A percentile compares a stretch with the other conserved stretches of the same genome.
Conservation (phyloP, 2,797 vertebrate species). For the Phalloptychus januarius region DNA sequence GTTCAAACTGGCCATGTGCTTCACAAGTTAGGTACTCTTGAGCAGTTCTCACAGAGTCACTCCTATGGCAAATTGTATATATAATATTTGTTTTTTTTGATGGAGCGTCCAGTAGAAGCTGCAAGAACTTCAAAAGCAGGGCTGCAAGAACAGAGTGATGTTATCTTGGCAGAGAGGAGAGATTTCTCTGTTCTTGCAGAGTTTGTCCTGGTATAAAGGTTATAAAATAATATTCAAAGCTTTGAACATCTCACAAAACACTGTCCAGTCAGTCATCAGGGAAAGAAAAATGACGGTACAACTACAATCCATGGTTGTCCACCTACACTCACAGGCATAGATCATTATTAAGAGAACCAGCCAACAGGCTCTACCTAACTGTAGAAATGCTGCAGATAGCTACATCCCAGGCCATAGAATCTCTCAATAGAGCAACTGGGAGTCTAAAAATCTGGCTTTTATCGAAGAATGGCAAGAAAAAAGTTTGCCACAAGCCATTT, state of each 20-base stretch:
- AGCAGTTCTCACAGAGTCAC: background rate
- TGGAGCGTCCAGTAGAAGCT: background rate
- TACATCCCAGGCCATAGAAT: background rate
- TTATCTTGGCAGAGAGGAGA: background rate
- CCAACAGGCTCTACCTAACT: background rate
- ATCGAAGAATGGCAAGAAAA: background rate
- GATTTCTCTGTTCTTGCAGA: background rate
- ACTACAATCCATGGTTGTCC: background rate
- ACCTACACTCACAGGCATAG: background rate
- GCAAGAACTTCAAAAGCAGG: background rate
- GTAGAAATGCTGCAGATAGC: background rate
- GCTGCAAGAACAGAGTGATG: background rate
- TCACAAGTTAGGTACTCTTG: no score
- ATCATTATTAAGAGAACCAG: background rate
- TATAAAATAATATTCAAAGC: background rate
- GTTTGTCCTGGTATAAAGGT: background rate
- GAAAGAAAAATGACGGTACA: background rate
- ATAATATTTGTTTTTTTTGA: background rate
- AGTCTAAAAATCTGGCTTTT: background rate
- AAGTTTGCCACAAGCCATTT: background rate
- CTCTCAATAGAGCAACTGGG: background rate
- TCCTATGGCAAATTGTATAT: background rate
- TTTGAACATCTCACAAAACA: background rate
- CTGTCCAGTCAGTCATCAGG: background rate
- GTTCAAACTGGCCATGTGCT: background rate